Evolutionary conservation across 2,113 vertebrate species (phyloP).

Genomic region (Todiramphus chloris): DNA sequence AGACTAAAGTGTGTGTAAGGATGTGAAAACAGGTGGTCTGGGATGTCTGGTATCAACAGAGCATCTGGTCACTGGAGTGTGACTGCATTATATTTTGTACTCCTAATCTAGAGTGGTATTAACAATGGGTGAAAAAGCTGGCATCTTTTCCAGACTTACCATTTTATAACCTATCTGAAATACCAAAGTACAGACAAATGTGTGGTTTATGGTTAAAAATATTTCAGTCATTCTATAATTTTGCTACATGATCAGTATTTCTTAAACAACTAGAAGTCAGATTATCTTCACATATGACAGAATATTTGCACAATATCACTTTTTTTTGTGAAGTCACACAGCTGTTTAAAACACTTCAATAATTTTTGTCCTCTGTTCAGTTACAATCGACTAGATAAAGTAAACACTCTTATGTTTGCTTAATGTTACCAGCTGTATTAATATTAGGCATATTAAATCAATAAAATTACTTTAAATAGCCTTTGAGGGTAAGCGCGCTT

Average conservation of each 20-base stretch:
- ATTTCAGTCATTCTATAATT: background rate
- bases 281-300: background rate
- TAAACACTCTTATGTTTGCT: background rate
- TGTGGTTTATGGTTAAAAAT: background rate
- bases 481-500: background rate
- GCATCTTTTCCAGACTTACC: background rate
- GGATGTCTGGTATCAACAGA: slow-evolving; percentile 66
- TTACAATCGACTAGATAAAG: background rate
- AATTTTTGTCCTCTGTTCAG: background rate
- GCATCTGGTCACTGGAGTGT: slow-evolving; percentile 74
- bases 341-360: background rate
- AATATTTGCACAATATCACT: background rate
- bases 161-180: background rate
- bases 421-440: background rate
- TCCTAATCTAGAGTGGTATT: slow-evolving; percentile 22
- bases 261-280: background rate
- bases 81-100: slow-evolving; percentile 38
- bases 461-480: background rate
- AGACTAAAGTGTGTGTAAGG: slow-evolving; percentile 57
- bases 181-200: background rate
- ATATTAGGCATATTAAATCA: background rate
- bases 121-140: slow-evolving; percentile 5
- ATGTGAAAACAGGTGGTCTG: slow-evolving; percentile 78
- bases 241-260: background rate
- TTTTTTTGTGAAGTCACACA: background rate